Conservation (phyloP, 2,888 invertebrate species). For the Choreutis nemorana region DNA sequence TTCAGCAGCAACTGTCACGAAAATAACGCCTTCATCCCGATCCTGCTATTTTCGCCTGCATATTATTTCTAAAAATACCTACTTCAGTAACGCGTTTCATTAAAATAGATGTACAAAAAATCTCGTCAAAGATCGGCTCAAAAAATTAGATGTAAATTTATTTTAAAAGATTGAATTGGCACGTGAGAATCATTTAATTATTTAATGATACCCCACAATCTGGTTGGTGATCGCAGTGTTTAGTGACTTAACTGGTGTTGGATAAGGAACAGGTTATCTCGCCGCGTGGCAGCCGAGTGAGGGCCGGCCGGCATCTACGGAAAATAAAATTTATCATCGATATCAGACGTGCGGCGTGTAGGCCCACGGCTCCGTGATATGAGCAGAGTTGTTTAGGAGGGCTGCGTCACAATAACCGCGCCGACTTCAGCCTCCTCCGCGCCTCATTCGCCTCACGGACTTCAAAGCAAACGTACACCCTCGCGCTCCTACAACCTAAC, state of each 20-base stretch:
- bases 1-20: conserved; percentile 20
- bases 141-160: too few relatives aligned
- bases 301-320: conserved; percentile 1
- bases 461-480: conserved; percentile 38
- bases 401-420: conserved; percentile 46
- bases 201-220: not conserved
- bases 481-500: conserved; percentile 24
- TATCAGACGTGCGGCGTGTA: conserved; percentile 25
- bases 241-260: not conserved
- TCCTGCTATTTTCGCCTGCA: too few relatives aligned
- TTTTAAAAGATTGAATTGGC: too few relatives aligned
- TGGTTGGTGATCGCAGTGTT: not conserved
- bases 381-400: conserved; percentile 41
- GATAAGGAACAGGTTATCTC: not conserved
- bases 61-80: too few relatives aligned
- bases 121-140: too few relatives aligned
- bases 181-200: not conserved
- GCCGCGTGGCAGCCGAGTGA: conserved; percentile 1
- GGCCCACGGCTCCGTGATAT: conserved; percentile 28
- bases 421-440: conserved; percentile 38
- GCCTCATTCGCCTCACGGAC: conserved; percentile 53
- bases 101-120: too few relatives aligned
- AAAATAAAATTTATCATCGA: conserved; percentile 30
- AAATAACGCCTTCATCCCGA: conserved; percentile 22
- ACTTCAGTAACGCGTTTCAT: too few relatives aligned